phyloP scores from a whole-genome alignment of 2,113 vertebrate genomes.

The Heteronetta atricapilla region DNA sequence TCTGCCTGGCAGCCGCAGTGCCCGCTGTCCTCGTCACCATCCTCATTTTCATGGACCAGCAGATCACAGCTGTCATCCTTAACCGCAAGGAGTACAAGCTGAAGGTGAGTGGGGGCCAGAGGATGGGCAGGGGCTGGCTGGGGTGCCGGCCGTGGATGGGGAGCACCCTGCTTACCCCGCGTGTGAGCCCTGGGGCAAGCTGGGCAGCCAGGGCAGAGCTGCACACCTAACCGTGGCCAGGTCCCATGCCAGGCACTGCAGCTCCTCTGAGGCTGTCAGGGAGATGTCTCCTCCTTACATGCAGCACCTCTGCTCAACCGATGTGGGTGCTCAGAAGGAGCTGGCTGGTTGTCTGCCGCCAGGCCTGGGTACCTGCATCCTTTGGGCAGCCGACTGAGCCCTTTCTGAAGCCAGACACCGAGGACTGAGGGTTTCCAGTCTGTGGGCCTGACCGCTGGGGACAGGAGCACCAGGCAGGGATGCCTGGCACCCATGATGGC shows the following conservation, averaged over 20 bases:
- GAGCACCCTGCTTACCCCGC: background rate
- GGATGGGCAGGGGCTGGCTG: background rate
- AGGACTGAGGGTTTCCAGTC: background rate
- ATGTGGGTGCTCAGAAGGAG: background rate
- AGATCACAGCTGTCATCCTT: slow-evolving; percentile 84
- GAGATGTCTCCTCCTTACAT: background rate
- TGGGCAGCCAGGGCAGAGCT: background rate
- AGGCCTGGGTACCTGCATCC: background rate
- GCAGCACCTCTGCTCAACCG: too few relatives aligned
- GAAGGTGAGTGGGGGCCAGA: slow-evolving; percentile 57
- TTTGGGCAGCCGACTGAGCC: background rate
- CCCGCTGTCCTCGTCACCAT: slow-evolving; percentile 81
- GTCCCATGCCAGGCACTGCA: background rate
- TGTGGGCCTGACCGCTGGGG: background rate
- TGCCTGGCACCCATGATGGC: background rate
- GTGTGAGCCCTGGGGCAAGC: too few relatives aligned
- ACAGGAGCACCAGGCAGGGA: background rate
- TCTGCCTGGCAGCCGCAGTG: slow-evolving; percentile 69
- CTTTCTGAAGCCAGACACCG: background rate
- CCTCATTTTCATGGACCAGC: slow-evolving; percentile 86
- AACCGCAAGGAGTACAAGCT: slow-evolving; percentile 80
- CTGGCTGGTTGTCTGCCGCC: background rate
- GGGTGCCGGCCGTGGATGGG: accelerated
- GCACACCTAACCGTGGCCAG: accelerated
- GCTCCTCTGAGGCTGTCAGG: slow-evolving; percentile 43